Conservation (phyloP, 1,140 invertebrate species). For the Cherax destructor region DNA sequence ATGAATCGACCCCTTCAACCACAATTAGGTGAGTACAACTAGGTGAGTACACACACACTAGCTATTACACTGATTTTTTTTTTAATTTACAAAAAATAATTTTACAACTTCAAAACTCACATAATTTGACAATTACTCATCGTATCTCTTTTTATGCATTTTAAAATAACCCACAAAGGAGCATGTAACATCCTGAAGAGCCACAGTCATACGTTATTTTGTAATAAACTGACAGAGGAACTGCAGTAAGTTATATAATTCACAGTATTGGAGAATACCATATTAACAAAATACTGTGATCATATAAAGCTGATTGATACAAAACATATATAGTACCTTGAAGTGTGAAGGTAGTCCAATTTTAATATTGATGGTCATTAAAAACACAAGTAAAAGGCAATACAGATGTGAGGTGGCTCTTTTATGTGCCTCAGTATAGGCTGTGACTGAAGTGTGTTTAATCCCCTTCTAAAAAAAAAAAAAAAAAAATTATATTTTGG, state of each 20-base stretch:
- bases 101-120: constrained; percentile 68
- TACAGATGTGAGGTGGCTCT: background rate
- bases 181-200: constrained; percentile 46
- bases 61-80: too few species aligned
- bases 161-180: constrained; percentile 60
- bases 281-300: constrained; percentile 65
- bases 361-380: constrained; percentile 16
- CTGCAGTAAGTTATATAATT: constrained; percentile 21
- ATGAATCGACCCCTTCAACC: too few species aligned
- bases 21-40: too few species aligned
- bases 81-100: constrained; percentile 58
- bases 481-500: background rate
- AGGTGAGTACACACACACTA: too few species aligned
- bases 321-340: constrained; percentile 18
- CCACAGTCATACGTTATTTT: constrained; percentile 9
- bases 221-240: constrained; percentile 8
- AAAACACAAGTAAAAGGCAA: background rate
- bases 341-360: constrained; percentile 1
- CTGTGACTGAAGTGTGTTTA: background rate
- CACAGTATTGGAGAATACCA: constrained; percentile 64
- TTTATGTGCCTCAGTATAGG: background rate
- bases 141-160: constrained; percentile 60
- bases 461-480: background rate
- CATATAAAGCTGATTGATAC: constrained; percentile 49
- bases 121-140: constrained; percentile 64